These are phyloP conservation scores for Lepus europaeus DNA, from an alignment of 2,113 vertebrate genomes.

Conservation along the genomic window DNA sequence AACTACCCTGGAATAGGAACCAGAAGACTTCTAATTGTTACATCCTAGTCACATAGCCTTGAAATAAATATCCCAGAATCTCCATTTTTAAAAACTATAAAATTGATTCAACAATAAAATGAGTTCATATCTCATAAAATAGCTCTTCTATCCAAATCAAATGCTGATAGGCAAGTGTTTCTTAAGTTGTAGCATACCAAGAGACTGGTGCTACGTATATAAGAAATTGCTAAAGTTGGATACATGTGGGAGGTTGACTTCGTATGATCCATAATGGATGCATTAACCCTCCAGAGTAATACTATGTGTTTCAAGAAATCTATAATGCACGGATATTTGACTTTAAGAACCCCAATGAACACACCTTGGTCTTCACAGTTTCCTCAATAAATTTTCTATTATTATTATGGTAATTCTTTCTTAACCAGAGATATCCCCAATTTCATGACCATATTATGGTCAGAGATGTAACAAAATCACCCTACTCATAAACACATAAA, in stretches of 20 bases:
- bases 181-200: not conserved
- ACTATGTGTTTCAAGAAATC: not conserved
- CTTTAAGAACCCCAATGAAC: not conserved
- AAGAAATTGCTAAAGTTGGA: not conserved
- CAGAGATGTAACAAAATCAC: not conserved
- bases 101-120: not conserved
- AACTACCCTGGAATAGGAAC: not conserved
- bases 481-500: not conserved
- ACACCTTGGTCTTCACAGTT: not conserved
- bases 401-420: not conserved
- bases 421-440: not conserved
- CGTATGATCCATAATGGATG: not conserved
- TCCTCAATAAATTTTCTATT: conserved; percentile 8
- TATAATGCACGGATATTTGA: not conserved
- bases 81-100: not conserved
- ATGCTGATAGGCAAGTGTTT: not conserved
- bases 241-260: not conserved
- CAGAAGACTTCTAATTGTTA: not conserved
- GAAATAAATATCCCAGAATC: not conserved
- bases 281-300: not conserved
- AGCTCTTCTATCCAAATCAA: not conserved
- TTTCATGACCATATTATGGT: not conserved
- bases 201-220: not conserved
- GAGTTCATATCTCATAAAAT: not conserved
- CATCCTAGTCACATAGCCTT: not conserved